Evolutionary conservation across 2,797 vertebrate species (phyloP).

Genomic region (Notolepis coatsorum): DNA sequence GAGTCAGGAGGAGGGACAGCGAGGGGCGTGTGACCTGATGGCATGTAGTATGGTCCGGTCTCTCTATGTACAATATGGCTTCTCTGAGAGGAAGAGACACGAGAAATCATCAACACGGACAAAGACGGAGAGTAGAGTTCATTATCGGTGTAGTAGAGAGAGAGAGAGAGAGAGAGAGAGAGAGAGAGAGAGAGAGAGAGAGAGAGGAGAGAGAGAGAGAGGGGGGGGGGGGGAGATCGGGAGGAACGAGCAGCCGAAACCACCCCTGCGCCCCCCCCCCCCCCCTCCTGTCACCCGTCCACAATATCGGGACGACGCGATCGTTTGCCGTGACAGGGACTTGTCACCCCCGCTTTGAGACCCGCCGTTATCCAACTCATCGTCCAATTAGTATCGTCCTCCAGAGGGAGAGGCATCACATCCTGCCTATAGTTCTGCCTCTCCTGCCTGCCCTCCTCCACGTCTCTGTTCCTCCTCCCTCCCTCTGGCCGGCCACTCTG

Average conservation of each 20-base stretch:
- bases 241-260: constrained; percentile 66
- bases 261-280: constrained; percentile 58
- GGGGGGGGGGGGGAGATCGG: constrained; percentile 17
- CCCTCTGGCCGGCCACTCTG: constrained; percentile 14
- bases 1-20: constrained; percentile 61
- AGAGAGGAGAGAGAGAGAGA: background rate
- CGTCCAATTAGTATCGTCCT: constrained; percentile 75
- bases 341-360: constrained; percentile 64
- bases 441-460: constrained; percentile 65
- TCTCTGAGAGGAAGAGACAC: constrained; percentile 83
- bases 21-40: constrained; percentile 67
- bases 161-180: constrained; percentile 37
- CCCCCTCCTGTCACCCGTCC: constrained; percentile 65
- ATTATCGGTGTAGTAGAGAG: constrained; percentile 55
- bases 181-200: constrained; percentile 5
- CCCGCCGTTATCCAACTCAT: constrained; percentile 66
- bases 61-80: constrained; percentile 87
- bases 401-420: constrained; percentile 68
- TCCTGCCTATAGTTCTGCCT: constrained; percentile 62
- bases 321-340: constrained; percentile 56
- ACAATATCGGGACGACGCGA: constrained; percentile 30
- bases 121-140: constrained; percentile 69
- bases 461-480: constrained; percentile 38
- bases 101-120: constrained; percentile 75
- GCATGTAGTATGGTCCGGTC: constrained; percentile 76